Conservation (phyloP, 2,888 invertebrate genomes). For the Phasia obesa region DNA sequence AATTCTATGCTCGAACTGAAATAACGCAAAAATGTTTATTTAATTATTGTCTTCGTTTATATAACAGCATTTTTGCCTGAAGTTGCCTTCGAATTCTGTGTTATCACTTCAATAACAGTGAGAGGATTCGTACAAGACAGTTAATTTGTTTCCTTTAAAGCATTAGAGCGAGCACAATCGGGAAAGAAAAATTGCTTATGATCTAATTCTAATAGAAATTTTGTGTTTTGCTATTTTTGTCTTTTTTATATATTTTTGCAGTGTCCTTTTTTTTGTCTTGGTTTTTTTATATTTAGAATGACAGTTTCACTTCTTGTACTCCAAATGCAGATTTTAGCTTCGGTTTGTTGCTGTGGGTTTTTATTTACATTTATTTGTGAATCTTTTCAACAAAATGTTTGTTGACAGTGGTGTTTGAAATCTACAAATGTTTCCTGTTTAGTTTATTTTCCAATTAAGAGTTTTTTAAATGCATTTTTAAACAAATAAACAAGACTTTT, state of each 20-base stretch:
- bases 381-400: constrained; percentile 37
- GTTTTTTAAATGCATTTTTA: constrained; percentile 1
- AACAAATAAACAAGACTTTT: constrained; percentile 23
- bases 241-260: neutral
- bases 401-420: constrained; percentile 56
- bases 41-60: no score
- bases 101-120: no score
- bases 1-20: no score
- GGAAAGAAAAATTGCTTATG: no score
- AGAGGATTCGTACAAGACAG: no score
- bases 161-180: no score
- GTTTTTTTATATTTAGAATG: constrained; percentile 3
- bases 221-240: neutral
- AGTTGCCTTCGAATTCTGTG: no score
- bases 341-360: constrained; percentile 28
- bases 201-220: no score
- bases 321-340: neutral
- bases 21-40: no score
- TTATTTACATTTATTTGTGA: constrained; percentile 7
- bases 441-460: constrained; percentile 10
- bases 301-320: neutral
- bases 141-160: no score
- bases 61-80: no score
- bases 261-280: neutral
- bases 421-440: constrained; percentile 46